Conservation (phyloP, 2,113 vertebrate species). For the Daphoenositta chrysoptera region DNA sequence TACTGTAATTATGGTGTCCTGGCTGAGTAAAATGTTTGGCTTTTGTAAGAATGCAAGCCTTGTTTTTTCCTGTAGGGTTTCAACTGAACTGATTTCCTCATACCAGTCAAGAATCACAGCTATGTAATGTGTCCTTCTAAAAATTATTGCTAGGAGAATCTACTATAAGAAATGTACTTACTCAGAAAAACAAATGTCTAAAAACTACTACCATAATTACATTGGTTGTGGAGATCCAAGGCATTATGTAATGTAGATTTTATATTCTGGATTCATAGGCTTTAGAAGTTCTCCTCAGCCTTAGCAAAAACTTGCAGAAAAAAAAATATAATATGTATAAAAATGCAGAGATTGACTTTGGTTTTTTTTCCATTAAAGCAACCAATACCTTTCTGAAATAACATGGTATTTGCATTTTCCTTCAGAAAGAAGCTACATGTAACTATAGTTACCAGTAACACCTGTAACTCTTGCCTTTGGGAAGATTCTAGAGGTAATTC, state of each 20-base stretch:
- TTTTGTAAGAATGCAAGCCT: background rate
- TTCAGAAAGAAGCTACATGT: slow-evolving; percentile 40
- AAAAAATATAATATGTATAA: background rate
- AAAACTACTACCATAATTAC: background rate
- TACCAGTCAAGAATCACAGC: background rate
- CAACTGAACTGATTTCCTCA: background rate
- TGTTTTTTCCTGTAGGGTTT: background rate
- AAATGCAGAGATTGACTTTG: background rate
- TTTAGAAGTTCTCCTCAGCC: background rate
- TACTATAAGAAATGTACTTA: background rate
- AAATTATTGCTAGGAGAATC: background rate
- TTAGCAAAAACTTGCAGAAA: background rate
- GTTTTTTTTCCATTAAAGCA: slow-evolving; percentile 39
- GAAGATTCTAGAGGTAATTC: slow-evolving; percentile 30
- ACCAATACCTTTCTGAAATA: slow-evolving; percentile 35
- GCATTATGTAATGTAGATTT: background rate
- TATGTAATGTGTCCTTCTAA: background rate
- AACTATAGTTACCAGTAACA: slow-evolving; percentile 70
- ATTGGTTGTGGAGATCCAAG: background rate
- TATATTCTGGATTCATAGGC: background rate
- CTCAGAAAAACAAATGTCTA: background rate
- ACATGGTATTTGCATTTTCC: slow-evolving; percentile 39
- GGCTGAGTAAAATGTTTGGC: background rate
- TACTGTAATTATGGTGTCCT: background rate
- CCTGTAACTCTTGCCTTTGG: slow-evolving; percentile 7